These are phyloP conservation scores for Sphenopsis melanotis DNA, from an alignment of 2,797 vertebrate species.

Conservation along the genomic window DNA sequence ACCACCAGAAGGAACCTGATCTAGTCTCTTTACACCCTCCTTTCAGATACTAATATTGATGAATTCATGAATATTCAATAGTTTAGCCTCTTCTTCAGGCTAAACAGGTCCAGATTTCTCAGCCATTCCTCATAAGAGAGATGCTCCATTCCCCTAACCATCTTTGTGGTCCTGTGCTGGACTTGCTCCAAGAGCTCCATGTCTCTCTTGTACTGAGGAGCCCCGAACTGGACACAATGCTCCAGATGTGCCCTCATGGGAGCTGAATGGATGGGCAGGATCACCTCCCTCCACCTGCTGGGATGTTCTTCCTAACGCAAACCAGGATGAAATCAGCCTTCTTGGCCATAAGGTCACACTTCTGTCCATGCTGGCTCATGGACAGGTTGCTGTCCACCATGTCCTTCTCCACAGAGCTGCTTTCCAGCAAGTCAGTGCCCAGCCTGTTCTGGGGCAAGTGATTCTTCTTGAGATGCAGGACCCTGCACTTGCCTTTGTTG, in stretches of 20 bases:
- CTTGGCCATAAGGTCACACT: neutral
- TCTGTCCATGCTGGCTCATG: neutral
- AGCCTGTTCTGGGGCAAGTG: neutral
- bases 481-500: neutral
- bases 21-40: no score
- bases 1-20: neutral
- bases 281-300: neutral
- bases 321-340: accelerated
- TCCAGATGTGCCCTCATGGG: neutral
- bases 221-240: neutral
- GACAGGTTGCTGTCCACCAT: neutral
- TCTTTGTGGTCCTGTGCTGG: neutral
- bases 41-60: neutral
- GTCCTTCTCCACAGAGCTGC: neutral
- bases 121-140: neutral
- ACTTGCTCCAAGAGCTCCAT: neutral
- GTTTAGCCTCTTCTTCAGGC: neutral
- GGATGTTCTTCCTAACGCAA: no score
- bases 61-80: neutral
- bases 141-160: neutral
- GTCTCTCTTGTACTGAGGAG: neutral
- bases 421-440: accelerated
- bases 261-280: neutral
- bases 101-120: neutral
- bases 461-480: neutral